Base-by-base conservation (phyloP, 2,888 invertebrate species). In the Zhengitettix transpicula region DNA sequence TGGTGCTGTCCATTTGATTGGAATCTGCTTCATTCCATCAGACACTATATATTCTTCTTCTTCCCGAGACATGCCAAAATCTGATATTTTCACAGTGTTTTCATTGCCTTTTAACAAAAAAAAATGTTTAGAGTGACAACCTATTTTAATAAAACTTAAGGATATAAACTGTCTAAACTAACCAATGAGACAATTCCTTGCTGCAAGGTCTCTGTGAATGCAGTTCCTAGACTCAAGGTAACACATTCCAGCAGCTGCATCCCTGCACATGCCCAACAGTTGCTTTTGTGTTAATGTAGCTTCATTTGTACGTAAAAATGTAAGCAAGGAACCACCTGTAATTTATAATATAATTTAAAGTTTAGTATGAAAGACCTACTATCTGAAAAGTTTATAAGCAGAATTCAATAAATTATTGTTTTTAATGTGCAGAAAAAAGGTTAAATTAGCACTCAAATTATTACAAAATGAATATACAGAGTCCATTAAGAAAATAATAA, bases 1-100 rank as follows among this genome's bases (percentile, higher is more conserved):
- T 0, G 97, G 97, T 2, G 96, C 95, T 0, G 96, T 97, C 97
- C 97, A 97, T 74, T 97, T 97, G 63, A 97, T 95, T 0, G 97
- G 96, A 67, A 97, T 96, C 77, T 96, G 95, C 74, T 97, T 96
- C 90, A 96, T 92, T 44, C 96, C 96, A 67, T 95, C 95, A 5
- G 95, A 94, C 52, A 96, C 96, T 63, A 91, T 93, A 68, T 97
- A 97, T 72, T 95, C 95, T 72, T 95, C 92, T 71, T 96, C 96
- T 72, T 96, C 95, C 41, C 96, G 76, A 0, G 95, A 96, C 96
- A 97, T 97, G 65, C 96, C 96, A 76, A 96, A 97, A 76, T 97
- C 96, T 0, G 96, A 95, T 69, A 97, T 97, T 78, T 97, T 97
- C 8, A 96, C 94, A 59, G 83, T 85, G 67, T 89, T 87, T 67